phyloP scores from a whole-genome alignment of 2,888 invertebrate species.

The Scrobipalpa costella region DNA sequence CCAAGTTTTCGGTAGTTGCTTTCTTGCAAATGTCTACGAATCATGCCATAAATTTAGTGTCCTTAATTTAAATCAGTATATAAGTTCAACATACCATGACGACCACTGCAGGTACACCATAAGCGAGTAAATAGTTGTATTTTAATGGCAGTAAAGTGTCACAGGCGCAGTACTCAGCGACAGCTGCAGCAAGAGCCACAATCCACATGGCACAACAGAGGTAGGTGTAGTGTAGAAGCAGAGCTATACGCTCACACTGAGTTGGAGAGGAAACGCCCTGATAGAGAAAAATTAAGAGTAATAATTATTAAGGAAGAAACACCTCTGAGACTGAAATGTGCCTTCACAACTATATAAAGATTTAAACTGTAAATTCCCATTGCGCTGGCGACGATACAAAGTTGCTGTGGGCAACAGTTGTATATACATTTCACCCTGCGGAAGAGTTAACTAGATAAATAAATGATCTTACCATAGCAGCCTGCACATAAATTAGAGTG shows the following conservation, averaged over 20 bases:
- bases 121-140: slow-evolving; percentile 82
- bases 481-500: slow-evolving; percentile 84
- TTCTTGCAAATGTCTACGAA: too few relatives aligned
- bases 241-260: slow-evolving; percentile 84
- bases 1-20: too few relatives aligned
- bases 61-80: neutral
- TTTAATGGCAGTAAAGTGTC: slow-evolving; percentile 80
- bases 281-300: slow-evolving; percentile 34
- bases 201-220: slow-evolving; percentile 86
- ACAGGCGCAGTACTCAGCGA: slow-evolving; percentile 81
- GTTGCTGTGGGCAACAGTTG: too few relatives aligned
- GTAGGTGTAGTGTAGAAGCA: slow-evolving; percentile 86
- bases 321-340: too few relatives aligned
- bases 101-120: slow-evolving; percentile 83
- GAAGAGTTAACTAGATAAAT: too few relatives aligned
- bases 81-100: slow-evolving; percentile 82
- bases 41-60: too few relatives aligned
- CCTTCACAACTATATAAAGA: too few relatives aligned
- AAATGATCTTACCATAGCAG: slow-evolving; percentile 80
- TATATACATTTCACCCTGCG: too few relatives aligned
- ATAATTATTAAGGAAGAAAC: neutral
- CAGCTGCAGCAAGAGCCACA: slow-evolving; percentile 80
- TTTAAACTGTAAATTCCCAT: too few relatives aligned
- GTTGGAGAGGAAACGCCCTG: slow-evolving; percentile 83
- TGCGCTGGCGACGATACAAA: too few relatives aligned